Evolutionary conservation across 53 echinoderm and acorn worm genomes (phyloP).

Genomic region (Antedon mediterranea): DNA sequence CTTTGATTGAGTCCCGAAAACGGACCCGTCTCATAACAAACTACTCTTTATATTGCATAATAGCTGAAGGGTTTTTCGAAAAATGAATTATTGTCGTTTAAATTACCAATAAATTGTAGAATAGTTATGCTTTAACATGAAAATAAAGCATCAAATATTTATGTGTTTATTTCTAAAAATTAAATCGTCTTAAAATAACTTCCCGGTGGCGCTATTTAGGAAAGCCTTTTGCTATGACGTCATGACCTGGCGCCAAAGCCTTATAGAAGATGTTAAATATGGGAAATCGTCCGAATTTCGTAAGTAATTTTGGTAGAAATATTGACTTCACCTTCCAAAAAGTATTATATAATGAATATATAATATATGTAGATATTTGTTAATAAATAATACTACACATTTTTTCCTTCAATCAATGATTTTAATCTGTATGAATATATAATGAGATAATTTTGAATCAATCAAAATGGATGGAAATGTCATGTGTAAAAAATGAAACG

Average conservation of each 20-base stretch:
- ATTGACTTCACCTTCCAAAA: not conserved
- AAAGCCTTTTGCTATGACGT: not conserved
- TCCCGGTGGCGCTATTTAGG: not conserved
- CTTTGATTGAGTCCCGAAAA: too few relatives aligned
- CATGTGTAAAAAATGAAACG: not conserved
- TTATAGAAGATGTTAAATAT: not conserved
- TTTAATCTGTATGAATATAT: not conserved
- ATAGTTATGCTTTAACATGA: not conserved
- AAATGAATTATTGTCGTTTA: not conserved
- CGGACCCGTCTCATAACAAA: too few relatives aligned
- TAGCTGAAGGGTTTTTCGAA: too few relatives aligned
- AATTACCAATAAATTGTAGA: not conserved
- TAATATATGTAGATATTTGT: not conserved
- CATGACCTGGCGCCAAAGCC: slow-evolving; percentile 1
- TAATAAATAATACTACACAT: not conserved
- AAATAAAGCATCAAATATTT: not conserved
- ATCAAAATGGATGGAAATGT: slow-evolving; percentile 1
- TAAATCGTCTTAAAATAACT: not conserved
- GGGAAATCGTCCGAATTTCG: not conserved
- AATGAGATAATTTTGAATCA: not conserved
- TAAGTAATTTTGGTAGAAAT: not conserved
- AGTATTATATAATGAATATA: not conserved
- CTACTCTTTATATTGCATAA: too few relatives aligned
- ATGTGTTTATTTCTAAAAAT: not conserved
- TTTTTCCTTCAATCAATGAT: not conserved